phyloP scores from a whole-genome alignment of 1,140 invertebrate species.

The Brachionus plicatilis region DNA sequence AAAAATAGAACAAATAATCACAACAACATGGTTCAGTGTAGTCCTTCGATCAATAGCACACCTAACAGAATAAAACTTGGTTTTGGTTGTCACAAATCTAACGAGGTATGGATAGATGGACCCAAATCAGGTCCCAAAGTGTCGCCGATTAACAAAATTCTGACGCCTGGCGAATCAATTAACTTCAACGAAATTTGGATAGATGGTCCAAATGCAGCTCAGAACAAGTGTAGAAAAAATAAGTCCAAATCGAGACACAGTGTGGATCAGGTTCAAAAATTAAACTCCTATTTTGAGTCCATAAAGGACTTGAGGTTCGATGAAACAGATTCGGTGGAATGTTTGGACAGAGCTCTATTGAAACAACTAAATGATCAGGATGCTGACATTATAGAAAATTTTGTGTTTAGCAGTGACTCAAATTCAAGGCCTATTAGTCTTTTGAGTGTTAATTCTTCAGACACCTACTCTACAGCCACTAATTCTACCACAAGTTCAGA shows the following conservation, averaged over 20 bases:
- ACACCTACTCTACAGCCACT: not conserved
- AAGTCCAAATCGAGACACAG: not conserved
- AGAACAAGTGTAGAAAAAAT: not conserved
- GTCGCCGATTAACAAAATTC: not conserved
- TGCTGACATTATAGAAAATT: slow-evolving; percentile 19
- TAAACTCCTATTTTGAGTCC: not conserved
- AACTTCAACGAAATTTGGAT: slow-evolving; percentile 39
- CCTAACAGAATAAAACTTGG: not conserved
- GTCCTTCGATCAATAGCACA: not conserved
- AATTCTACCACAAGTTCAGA: not conserved
- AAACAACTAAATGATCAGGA: slow-evolving; percentile 15
- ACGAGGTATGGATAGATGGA: slow-evolving; percentile 34
- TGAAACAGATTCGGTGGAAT: not conserved
- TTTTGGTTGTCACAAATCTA: not conserved
- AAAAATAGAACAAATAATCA: not conserved
- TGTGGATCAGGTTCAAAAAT: not conserved
- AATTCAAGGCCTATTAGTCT: slow-evolving; percentile 33
- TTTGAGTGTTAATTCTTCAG: slow-evolving; percentile 22
- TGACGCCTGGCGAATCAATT: not conserved
- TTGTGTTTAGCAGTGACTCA: not conserved
- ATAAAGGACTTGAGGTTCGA: not conserved
- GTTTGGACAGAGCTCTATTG: not conserved
- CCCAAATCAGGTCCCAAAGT: not conserved
- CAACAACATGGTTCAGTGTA: not conserved
- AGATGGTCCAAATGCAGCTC: not conserved